Evolutionary conservation across 2,888 invertebrate species (phyloP).

Genomic region (Myopa tessellatipennis): DNA sequence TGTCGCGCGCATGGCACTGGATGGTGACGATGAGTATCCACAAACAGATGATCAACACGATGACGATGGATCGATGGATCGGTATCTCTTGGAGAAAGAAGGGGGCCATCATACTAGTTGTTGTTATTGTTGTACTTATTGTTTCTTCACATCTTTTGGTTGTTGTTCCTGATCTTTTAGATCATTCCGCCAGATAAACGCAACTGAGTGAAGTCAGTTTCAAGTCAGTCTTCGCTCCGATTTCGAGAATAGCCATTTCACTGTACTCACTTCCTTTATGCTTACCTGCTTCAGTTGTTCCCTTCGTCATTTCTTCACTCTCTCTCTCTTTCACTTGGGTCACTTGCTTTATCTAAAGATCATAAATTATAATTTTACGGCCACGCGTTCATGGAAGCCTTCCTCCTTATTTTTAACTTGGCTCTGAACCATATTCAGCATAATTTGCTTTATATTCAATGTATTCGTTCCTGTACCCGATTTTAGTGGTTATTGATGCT

Average conservation of each 20-base stretch:
- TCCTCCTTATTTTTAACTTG: neutral
- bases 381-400: constrained; percentile 36
- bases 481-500: neutral
- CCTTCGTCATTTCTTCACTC: too few relatives aligned
- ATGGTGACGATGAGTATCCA: constrained; percentile 32
- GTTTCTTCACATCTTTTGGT: neutral
- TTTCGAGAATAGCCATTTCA: neutral
- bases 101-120: neutral
- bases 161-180: constrained; percentile 19
- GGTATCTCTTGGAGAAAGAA: neutral
- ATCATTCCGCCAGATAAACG: constrained; percentile 37
- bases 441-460: constrained; percentile 14
- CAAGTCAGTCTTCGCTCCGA: neutral
- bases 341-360: neutral
- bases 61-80: constrained; percentile 11
- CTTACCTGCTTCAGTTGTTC: neutral
- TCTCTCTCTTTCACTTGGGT: neutral
- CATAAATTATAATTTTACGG: constrained; percentile 49
- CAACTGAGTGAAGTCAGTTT: constrained; percentile 23
- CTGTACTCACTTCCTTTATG: neutral
- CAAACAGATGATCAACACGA: constrained; percentile 17
- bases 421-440: constrained; percentile 18
- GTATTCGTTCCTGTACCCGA: neutral
- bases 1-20: neutral
- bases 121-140: neutral